Percentiles rank a stretch among this genome's conserved stretches.
Evolutionary conservation across 2,888 invertebrate species (phyloP).

Genomic region (Petrophora chlorosata): DNA sequence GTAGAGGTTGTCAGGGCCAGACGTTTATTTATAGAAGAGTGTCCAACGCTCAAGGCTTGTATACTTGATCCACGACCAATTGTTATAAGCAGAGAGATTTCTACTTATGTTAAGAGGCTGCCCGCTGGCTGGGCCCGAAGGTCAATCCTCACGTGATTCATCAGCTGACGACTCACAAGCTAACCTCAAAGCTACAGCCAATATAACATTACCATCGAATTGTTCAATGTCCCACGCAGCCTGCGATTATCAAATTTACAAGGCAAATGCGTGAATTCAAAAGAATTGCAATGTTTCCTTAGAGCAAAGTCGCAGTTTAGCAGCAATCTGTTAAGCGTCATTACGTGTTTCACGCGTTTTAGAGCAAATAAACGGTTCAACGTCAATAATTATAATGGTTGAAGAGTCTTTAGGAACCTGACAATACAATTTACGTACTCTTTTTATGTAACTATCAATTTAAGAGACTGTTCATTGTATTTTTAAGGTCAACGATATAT

Average conservation of each 20-base stretch:
- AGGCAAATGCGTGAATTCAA: not conserved
- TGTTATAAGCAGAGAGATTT: conserved; percentile 20
- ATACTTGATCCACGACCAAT: conserved; percentile 15
- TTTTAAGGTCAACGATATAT: too few relatives aligned
- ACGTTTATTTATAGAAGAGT: conserved; percentile 12
- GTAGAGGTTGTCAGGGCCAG: conserved; percentile 8
- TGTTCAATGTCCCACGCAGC: not conserved
- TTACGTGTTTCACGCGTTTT: conserved; percentile 10
- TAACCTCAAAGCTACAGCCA: conserved; percentile 21
- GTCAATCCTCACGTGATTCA: conserved; percentile 46
- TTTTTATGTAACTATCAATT: too few relatives aligned
- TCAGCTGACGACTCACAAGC: conserved; percentile 33
- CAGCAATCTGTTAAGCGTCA: conserved; percentile 7
- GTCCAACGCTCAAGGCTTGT: conserved; percentile 14
- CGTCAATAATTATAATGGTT: not conserved
- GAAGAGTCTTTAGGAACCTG: not conserved
- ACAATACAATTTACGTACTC: too few relatives aligned
- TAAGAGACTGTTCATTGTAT: too few relatives aligned
- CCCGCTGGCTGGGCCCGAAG: conserved; percentile 30
- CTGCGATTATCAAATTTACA: not conserved
- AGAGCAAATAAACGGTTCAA: conserved; percentile 2
- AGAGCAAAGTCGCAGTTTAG: not conserved
- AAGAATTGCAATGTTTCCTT: not conserved
- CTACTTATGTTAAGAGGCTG: conserved; percentile 21
- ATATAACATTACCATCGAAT: conserved; percentile 3